These are phyloP conservation scores for Plodia interpunctella DNA, from an alignment of 1,140 invertebrate genomes.

Conservation along the genomic window DNA sequence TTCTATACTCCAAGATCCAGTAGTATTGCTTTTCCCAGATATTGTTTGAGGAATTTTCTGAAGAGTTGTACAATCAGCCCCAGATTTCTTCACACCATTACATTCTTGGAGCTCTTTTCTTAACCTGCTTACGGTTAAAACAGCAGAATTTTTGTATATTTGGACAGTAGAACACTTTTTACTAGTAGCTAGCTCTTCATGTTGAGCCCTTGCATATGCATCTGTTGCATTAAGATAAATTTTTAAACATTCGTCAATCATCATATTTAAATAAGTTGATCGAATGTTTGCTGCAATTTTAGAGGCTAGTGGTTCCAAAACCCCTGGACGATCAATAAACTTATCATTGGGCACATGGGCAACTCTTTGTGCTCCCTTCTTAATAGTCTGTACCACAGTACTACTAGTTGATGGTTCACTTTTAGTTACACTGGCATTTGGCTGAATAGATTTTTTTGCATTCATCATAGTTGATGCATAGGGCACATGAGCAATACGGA, in stretches of 20 bases:
- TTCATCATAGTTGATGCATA: conserved; percentile 71
- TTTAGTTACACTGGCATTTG: conserved; percentile 25
- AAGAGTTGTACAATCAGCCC: conserved; percentile 37
- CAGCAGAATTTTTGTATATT: conserved; percentile 91
- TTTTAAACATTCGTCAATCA: conserved; percentile 92
- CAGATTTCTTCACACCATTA: conserved; percentile 61
- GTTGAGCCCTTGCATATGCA: conserved; percentile 84
- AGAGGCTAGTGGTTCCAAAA: conserved; percentile 84
- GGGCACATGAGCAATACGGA: conserved; percentile 75
- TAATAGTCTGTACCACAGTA: conserved; percentile 82
- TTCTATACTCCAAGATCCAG: conserved; percentile 83
- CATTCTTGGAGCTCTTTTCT: conserved; percentile 81
- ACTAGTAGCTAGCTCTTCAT: conserved; percentile 88
- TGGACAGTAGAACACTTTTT: conserved; percentile 86
- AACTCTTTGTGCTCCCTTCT: conserved; percentile 81
- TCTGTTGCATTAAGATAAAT: conserved; percentile 84
- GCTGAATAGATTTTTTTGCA: conserved; percentile 62
- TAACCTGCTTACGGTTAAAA: conserved; percentile 86
- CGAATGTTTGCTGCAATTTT: conserved; percentile 91
- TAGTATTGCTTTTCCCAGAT: conserved; percentile 34
- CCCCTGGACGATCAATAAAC: conserved; percentile 72
- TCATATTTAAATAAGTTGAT: conserved; percentile 89
- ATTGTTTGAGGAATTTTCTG: conserved; percentile 34
- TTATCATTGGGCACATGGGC: conserved; percentile 81
- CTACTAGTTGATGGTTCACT: conserved; percentile 53